Evolutionary conservation across 2,797 vertebrate genomes (phyloP).

Genomic region (Peromyscus eremicus): DNA sequence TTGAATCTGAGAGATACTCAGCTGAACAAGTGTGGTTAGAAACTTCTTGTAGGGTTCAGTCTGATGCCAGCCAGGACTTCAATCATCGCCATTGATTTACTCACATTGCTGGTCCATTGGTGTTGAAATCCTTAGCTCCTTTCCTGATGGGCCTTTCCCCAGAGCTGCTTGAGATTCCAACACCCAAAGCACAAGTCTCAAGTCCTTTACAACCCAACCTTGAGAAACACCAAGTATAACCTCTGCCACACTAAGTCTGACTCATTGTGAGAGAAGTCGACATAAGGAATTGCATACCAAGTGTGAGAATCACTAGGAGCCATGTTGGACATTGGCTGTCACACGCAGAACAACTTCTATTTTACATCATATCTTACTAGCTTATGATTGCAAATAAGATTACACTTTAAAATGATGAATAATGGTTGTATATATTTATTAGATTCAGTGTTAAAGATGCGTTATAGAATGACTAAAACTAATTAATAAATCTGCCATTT

Average conservation of each 20-base stretch:
- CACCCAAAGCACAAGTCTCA: not conserved
- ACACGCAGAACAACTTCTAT: not conserved
- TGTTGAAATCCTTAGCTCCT: not conserved
- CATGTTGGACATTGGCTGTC: not conserved
- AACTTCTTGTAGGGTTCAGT: conserved; percentile 28
- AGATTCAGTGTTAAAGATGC: not conserved
- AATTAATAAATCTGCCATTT: not conserved
- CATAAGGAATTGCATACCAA: not conserved
- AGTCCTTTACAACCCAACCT: not conserved
- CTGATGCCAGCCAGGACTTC: not conserved
- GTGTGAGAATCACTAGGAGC: not conserved
- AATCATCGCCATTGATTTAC: not conserved
- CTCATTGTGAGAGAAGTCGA: not conserved
- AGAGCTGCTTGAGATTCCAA: not conserved
- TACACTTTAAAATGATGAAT: not conserved
- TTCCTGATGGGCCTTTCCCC: not conserved
- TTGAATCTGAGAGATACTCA: not conserved
- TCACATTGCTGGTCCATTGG: not conserved
- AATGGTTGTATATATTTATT: not conserved
- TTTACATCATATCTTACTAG: not conserved
- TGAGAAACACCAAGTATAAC: not conserved
- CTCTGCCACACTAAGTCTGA: not conserved
- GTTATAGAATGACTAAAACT: not conserved
- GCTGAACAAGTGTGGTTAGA: not conserved
- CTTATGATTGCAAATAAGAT: conserved; percentile 22